phyloP scores from a whole-genome alignment of 2,888 invertebrate species.

The Drosophila mettleri region DNA sequence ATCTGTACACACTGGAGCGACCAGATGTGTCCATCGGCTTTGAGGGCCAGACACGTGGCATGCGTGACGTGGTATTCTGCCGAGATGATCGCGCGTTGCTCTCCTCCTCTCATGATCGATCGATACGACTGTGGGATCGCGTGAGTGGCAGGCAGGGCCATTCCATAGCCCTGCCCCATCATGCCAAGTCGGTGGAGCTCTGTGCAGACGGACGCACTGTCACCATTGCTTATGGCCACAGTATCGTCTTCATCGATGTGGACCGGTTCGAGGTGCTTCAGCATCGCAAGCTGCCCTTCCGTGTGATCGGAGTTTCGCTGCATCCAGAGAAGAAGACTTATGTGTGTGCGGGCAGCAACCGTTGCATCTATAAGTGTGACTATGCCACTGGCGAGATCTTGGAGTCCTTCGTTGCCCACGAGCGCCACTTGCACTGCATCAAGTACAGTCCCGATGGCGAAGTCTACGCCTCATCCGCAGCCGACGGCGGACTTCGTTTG shows the following conservation, averaged over 20 bases:
- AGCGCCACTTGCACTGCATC: slow-evolving; percentile 96
- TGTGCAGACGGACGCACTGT: slow-evolving; percentile 93
- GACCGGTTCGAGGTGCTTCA: slow-evolving; percentile 91
- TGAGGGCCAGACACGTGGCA: slow-evolving; percentile 91
- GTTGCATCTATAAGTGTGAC: slow-evolving; percentile 97
- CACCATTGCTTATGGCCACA: slow-evolving; percentile 91
- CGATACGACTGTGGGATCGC: slow-evolving; percentile 93
- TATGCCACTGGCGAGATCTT: slow-evolving; percentile 92
- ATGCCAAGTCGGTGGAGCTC: slow-evolving; percentile 95
- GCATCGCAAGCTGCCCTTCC: slow-evolving; percentile 92
- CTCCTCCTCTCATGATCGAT: slow-evolving; percentile 96
- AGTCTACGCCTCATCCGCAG: slow-evolving; percentile 96
- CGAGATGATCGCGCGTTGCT: slow-evolving; percentile 91
- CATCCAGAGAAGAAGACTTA: slow-evolving; percentile 94
- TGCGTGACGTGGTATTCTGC: slow-evolving; percentile 93
- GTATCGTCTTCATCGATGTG: slow-evolving; percentile 88
- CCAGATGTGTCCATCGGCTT: slow-evolving; percentile 86
- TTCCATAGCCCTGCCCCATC: slow-evolving; percentile 91
- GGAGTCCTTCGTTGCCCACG: slow-evolving; percentile 98
- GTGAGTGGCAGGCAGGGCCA: slow-evolving; percentile 89
- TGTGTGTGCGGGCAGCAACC: slow-evolving; percentile 96
- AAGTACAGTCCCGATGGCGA: slow-evolving; percentile 97
- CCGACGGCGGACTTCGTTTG: slow-evolving; percentile 96
- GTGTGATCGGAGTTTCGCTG: slow-evolving; percentile 94
- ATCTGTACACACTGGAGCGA: slow-evolving; percentile 92